Base-by-base conservation (phyloP, 1,140 invertebrate genomes). In the Zophobas atratus region DNA sequence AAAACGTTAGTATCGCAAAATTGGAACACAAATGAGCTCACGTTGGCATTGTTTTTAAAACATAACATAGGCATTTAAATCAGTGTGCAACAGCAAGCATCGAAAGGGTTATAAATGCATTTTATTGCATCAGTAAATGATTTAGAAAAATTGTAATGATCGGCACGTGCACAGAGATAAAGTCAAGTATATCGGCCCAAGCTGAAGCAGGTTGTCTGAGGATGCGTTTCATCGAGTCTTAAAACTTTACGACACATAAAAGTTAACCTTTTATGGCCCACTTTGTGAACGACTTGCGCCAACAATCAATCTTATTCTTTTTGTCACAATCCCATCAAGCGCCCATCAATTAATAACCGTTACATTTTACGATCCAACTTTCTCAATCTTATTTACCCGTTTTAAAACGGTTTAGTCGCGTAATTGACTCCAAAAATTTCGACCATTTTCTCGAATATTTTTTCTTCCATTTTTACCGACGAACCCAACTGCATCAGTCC, bases 161-260 rank as follows among this genome's bases (percentile, higher is more conserved):
- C 80, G 77, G 78, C 81, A 78, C 67, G 81, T 77, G 48, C 78
- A 73, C 75, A 73, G 72, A 72, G 80, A 80, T 80, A 80, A 80
- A 79, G 49, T 51, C 49, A 51, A 51, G 6, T 20, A 20, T 20
- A 49, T 70, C 41, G 76, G 73, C 77, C 75, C 73, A 80, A 81
- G 77, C 76, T 74, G 60, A 74, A 78, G 75, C 77, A 78, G 81
- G 78, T 84, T 81, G 83, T 84, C 83, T 83, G 81, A 76, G 81
- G 80, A 79, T 81, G 80, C 77, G 76, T 84, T 82, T 84, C 83
- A 84, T 84, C 82, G 84, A 82, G 83, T 86, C 85, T 85, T 85
- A 85, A 86, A 84, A 86, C 81, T 85, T 83, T 85, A 85, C 83
- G 82, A 81, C 81, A 78, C 83, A 84, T 85, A 85, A 86, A 86